These are phyloP conservation scores for Thamnophis sirtalis DNA, from an alignment of 2,113 vertebrate genomes.

Conservation along the genomic window DNA sequence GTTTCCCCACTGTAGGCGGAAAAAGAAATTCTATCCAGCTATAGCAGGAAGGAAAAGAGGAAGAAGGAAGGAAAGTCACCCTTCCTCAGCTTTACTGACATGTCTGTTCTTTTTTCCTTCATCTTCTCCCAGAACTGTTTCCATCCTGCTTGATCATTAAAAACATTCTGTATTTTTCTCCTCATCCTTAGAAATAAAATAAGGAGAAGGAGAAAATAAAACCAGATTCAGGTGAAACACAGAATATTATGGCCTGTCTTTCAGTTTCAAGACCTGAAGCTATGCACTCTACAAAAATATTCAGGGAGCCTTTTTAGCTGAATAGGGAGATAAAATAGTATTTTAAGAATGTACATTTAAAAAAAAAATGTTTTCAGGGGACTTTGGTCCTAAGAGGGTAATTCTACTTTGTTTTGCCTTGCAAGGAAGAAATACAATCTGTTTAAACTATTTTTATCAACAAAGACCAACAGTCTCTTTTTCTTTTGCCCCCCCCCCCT, in stretches of 20 bases:
- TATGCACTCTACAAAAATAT: background rate
- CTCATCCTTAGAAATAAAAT: background rate
- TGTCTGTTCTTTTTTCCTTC: background rate
- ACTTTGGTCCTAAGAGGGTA: background rate
- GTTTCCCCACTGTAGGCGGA: background rate
- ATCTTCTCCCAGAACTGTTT: background rate
- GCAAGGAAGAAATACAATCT: background rate
- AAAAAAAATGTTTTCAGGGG: background rate
- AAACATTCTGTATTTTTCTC: background rate
- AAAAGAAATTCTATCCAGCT: background rate
- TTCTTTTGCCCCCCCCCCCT: background rate
- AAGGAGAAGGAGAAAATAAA: background rate
- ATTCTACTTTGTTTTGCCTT: background rate
- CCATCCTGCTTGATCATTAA: background rate
- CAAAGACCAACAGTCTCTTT: background rate
- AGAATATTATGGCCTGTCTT: background rate
- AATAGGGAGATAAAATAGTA: background rate
- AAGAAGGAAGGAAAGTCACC: background rate
- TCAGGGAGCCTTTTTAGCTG: background rate
- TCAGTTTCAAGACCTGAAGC: background rate
- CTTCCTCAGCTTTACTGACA: background rate
- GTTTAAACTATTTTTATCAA: background rate
- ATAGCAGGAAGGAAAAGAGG: background rate
- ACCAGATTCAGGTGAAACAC: background rate
- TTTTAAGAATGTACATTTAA: background rate